Evolutionary conservation across 2,797 vertebrate genomes (phyloP).

Genomic region (Moxostoma hubbsi): DNA sequence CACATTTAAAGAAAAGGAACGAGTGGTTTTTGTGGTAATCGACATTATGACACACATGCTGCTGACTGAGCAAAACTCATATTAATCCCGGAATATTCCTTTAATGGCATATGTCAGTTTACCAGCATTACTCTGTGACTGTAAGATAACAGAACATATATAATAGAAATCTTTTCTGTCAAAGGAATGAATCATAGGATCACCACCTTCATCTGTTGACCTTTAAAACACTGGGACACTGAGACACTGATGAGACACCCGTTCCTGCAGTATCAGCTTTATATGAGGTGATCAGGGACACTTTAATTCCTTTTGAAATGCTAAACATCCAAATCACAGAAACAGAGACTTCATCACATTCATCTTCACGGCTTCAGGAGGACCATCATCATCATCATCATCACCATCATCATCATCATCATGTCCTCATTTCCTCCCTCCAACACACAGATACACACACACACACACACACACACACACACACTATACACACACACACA

Average conservation of each 20-base stretch:
- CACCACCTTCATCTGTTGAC: conserved; percentile 30
- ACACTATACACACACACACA: too few relatives aligned
- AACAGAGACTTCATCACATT: not conserved
- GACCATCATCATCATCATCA: too few relatives aligned
- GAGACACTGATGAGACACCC: too few relatives aligned
- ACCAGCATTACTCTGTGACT: not conserved
- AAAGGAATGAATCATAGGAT: not conserved
- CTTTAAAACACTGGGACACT: conserved; percentile 43
- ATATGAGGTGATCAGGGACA: conserved; percentile 26
- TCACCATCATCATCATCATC: too few relatives aligned
- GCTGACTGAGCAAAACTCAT: too few relatives aligned
- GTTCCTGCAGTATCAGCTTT: conserved; percentile 20
- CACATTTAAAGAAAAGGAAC: too few relatives aligned
- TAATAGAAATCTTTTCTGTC: conserved; percentile 5
- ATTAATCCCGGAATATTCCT: too few relatives aligned
- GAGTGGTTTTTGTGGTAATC: too few relatives aligned
- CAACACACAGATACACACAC: not conserved
- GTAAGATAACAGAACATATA: conserved; percentile 28
- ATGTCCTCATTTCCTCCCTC: conserved; percentile 16
- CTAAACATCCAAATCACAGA: conserved; percentile 2
- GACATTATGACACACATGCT: too few relatives aligned
- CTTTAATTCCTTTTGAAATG: conserved; percentile 33
- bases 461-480: not conserved
- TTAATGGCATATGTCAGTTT: too few relatives aligned
- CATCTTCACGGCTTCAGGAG: not conserved